Base-by-base conservation (phyloP, 2,888 invertebrate genomes). In the Monopis laevigella region DNA sequence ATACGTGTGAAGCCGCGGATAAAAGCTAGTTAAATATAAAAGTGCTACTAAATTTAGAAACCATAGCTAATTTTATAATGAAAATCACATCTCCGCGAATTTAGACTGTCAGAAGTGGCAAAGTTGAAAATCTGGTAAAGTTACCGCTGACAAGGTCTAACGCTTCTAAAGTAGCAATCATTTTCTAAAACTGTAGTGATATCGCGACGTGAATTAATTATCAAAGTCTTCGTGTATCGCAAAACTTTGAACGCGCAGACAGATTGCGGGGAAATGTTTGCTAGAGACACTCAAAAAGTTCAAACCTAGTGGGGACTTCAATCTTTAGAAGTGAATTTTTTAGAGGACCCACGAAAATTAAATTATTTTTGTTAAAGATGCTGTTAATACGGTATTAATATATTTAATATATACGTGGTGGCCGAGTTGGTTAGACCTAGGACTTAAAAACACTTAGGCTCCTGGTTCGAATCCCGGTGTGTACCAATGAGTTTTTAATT, bases 161-260 rank as follows among this genome's bases (percentile, higher is more conserved):
- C 14, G 19, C 12, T 21, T 17, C 32, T 21, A 21, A 36, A 36
- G 36, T 36, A 11, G 36, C 36, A 36, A 21, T 36, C 19, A 36
- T 36, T 36, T 36, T 19, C 3, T 36, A 36, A 36, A 36, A 36
- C 21, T 36, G 36, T 36, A 17, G 36, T 36, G 21, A 36, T 36
- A 36, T 36, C 36, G 19, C 21, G 36, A 21, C 36, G 36, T 36
- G 36, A 36, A 36, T 36, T 36, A 36, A 36, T 36, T 36, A 36
- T 10, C 11, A 36, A 36, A 36, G 21, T 36, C 21, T 19, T 2
- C 21, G 36, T 36, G 10, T 21, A 18, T 34, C 18, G 34, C n/a
- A 12, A 16, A 36, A 36, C 36, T 36, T 36, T 32, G 2, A 16
- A 13, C 2, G 32, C 4, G 3, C 16, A 14, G 32, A 17, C 16